A percentile compares a stretch with the other conserved stretches of the same genome.
Evolutionary conservation across 2,113 vertebrate species (phyloP).

Genomic region (Puffinus mauretanicus): DNA sequence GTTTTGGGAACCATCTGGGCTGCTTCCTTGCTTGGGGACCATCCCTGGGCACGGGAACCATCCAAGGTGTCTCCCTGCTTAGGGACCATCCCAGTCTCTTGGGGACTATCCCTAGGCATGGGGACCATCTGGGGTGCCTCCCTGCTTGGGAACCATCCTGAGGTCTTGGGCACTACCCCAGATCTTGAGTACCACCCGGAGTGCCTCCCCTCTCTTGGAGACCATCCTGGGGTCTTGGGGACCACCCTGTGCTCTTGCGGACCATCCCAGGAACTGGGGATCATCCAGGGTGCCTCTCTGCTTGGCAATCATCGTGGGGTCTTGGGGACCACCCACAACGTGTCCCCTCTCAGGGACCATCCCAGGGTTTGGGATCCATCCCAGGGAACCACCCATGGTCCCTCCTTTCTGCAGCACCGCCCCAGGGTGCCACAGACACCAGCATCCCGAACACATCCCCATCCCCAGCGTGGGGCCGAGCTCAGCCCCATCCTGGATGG

Average conservation of each 20-base stretch:
- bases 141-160: neutral
- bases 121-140: neutral
- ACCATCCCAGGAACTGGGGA: neutral
- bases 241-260: neutral
- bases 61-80: neutral
- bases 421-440: neutral
- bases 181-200: neutral
- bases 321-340: neutral
- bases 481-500: neutral
- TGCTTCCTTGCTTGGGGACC: neutral
- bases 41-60: neutral
- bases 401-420: neutral
- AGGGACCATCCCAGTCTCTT: too few relatives aligned
- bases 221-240: neutral
- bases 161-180: too few relatives aligned
- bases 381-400: rapidly evolving
- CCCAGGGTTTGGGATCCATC: neutral
- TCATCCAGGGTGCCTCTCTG: rapidly evolving
- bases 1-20: neutral
- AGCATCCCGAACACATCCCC: neutral
- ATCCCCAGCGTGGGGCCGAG: rapidly evolving
- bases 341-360: neutral
- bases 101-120: neutral
- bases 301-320: too few relatives aligned
- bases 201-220: neutral